These are phyloP conservation scores for Tipula lateralis DNA, from an alignment of 2,888 invertebrate genomes.

Conservation along the genomic window DNA sequence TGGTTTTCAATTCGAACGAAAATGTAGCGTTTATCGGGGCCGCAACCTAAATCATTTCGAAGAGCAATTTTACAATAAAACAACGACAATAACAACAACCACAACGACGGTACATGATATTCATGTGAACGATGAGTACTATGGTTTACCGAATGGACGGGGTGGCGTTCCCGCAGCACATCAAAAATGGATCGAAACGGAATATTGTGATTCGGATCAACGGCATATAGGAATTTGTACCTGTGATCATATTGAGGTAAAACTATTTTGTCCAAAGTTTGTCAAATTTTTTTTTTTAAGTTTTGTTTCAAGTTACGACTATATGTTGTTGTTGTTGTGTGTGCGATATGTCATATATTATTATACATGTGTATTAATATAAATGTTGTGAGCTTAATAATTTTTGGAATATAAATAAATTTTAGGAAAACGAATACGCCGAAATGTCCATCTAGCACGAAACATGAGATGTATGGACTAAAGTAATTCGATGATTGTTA, in stretches of 20 bases:
- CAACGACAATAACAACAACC: constrained; percentile 32
- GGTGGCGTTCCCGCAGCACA: constrained; percentile 34
- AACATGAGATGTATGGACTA: not conserved
- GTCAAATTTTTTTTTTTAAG: not conserved
- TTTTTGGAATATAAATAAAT: not conserved
- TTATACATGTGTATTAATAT: not conserved
- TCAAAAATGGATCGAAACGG: constrained; percentile 45
- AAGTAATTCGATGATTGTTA: not conserved
- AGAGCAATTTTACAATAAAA: constrained; percentile 41
- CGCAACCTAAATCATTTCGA: constrained; percentile 38
- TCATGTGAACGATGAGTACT: constrained; percentile 29
- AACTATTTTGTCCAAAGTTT: not conserved
- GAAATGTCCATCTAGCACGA: not conserved
- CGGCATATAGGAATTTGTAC: constrained; percentile 43
- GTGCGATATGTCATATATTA: not conserved
- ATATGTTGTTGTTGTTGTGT: not conserved
- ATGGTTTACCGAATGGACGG: constrained; percentile 39
- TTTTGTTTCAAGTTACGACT: not conserved
- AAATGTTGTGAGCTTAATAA: not conserved
- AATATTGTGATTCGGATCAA: constrained; percentile 46
- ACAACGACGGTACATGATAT: constrained; percentile 20
- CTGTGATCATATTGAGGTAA: constrained; percentile 51
- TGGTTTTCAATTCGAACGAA: constrained; percentile 43
- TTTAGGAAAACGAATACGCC: not conserved
- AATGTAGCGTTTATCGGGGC: constrained; percentile 49